These are phyloP conservation scores for Hydrotaea diabolus DNA, from an alignment of 2,888 invertebrate genomes.

Conservation along the genomic window DNA sequence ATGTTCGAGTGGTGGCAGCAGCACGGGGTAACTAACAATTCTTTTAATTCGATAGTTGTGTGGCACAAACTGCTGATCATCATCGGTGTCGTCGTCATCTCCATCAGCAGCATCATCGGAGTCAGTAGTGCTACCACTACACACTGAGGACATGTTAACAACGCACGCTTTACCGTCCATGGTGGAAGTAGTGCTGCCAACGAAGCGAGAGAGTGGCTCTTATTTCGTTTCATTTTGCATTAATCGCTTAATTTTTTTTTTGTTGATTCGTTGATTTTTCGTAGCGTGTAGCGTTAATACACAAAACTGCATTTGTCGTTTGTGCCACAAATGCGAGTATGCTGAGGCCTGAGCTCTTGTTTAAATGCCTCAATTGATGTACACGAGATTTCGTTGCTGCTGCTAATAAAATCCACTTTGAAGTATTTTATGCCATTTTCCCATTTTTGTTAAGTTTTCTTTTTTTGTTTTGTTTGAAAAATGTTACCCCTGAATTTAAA, in stretches of 20 bases:
- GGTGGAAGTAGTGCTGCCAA: not conserved
- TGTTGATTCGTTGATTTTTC: no score
- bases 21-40: constrained; percentile 23
- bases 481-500: constrained; percentile 1
- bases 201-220: constrained; percentile 12
- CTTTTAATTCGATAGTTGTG: constrained; percentile 35
- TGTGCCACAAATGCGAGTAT: not conserved
- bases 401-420: constrained; percentile 6
- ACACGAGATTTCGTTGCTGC: not conserved
- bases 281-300: constrained; percentile 22
- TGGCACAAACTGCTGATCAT: constrained; percentile 22
- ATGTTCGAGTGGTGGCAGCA: constrained; percentile 23
- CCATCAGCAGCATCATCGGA: not conserved
- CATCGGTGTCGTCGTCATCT: not conserved
- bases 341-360: not conserved
- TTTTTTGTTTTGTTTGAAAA: not conserved
- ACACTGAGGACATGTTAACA: constrained; percentile 30
- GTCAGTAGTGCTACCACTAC: constrained; percentile 8
- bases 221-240: not conserved
- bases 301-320: constrained; percentile 12
- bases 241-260: constrained; percentile 36
- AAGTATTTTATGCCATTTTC: not conserved
- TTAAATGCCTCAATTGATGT: not conserved
- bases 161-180: not conserved
- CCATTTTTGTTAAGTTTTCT: not conserved